Base-by-base conservation (phyloP, 2,113 vertebrate species). In the Uria lomvia region DNA sequence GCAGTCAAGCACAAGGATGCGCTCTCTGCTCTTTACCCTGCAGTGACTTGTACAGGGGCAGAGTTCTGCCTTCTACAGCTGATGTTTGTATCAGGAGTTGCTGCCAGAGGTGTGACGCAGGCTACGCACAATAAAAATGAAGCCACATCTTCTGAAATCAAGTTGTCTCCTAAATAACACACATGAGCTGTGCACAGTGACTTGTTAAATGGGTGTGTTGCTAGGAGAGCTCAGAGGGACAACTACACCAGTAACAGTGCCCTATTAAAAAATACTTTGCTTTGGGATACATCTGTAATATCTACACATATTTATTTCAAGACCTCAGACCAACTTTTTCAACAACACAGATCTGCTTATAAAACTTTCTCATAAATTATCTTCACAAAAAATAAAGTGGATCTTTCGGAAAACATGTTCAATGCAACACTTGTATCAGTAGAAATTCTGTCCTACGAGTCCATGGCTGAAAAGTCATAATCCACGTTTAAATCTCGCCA, bases 281-380 rank as follows among this genome's bases (percentile, higher is more conserved):
- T 94, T 95, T 92, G 62, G 80, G 67, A 82, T 82, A 83, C 30
- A 58, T 90, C 50, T 71, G 80, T 65, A 65, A 14, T 75, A 88
- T 74, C 71, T 86, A 92, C 68, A 88, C 58, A 86, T 6, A 24
- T 83, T 72, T 80, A 76, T 86, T 86, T 95, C 81, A 79, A 80
- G 55, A 79, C 45, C 68, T 88, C 66, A 84, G 52, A 88, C 42
- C 49, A 83, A 76, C 53, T 74, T 94, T 56, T 86, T 71, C 53
- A 86, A 80, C 45, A 84, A 84, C 40, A 65, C 45, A 47, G 19
- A 89, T 78, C 32, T 94, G 77, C 81, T 75, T 96, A 95, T 88
- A 95, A 97, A 97, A 91, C 77, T 67, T 67, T 87, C 70, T 96
- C 56, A 91, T 95, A 96, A 95, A 92, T 96, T 83, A 96, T 92